Conservation (phyloP, 2,888 invertebrate species). For the Machimus atricapillus region DNA sequence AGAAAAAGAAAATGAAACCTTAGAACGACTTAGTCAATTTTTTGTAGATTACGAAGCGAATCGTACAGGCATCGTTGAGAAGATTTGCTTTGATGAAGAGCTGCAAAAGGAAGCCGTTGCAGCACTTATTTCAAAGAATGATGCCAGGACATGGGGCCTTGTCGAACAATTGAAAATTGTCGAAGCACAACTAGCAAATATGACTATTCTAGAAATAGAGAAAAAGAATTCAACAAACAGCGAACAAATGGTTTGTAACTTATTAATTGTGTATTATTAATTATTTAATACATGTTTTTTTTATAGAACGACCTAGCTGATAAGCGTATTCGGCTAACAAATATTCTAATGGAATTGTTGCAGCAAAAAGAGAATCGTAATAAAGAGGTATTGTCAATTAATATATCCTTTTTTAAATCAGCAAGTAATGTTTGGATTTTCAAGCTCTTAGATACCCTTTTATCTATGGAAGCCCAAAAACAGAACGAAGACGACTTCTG, state of each 20-base stretch:
- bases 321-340: slow-evolving; percentile 72
- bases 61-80: slow-evolving; percentile 67
- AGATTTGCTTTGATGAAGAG: slow-evolving; percentile 72
- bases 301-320: slow-evolving; percentile 71
- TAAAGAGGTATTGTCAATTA: slow-evolving; percentile 45
- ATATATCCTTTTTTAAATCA: neutral
- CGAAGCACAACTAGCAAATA: slow-evolving; percentile 73
- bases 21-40: slow-evolving; percentile 67
- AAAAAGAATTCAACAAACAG: slow-evolving; percentile 71
- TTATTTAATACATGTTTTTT: neutral
- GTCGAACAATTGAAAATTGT: slow-evolving; percentile 78
- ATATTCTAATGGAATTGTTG: slow-evolving; percentile 72
- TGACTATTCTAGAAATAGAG: slow-evolving; percentile 77
- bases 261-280: neutral
- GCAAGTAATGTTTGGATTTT: neutral
- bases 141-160: slow-evolving; percentile 78
- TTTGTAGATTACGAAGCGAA: slow-evolving; percentile 70
- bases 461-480: slow-evolving; percentile 73
- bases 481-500: slow-evolving; percentile 70
- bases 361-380: slow-evolving; percentile 73
- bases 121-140: slow-evolving; percentile 74
- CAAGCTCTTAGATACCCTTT: slow-evolving; percentile 71
- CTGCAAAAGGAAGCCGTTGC: slow-evolving; percentile 77
- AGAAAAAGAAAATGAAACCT: slow-evolving; percentile 71
- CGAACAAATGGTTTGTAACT: slow-evolving; percentile 68